A percentile compares a stretch with the other conserved stretches of the same genome.
Evolutionary conservation across 2,797 vertebrate species (phyloP).

Genomic region (Liasis olivaceus): DNA sequence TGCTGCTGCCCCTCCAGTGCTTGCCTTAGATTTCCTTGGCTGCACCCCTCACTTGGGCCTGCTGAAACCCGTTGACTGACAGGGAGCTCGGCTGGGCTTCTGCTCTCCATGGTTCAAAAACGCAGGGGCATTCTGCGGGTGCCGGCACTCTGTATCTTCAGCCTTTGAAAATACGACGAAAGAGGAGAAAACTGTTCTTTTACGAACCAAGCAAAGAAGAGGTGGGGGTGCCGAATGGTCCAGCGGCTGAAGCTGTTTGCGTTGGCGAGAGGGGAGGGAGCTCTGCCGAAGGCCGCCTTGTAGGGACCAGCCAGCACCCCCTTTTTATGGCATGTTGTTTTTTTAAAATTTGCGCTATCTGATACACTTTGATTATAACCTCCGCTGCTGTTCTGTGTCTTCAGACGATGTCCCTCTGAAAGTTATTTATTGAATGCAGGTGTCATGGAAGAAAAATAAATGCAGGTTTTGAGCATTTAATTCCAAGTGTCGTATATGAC

Average conservation of each 20-base stretch:
- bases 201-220: not conserved
- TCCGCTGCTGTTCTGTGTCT: conserved; percentile 55
- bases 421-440: conserved; percentile 87
- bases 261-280: conserved; percentile 51
- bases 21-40: not conserved
- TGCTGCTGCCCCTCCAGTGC: too few species aligned
- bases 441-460: conserved; percentile 72
- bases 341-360: not conserved
- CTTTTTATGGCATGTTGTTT: conserved; percentile 1
- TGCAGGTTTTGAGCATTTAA: conserved; percentile 51
- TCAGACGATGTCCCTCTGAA: conserved; percentile 78
- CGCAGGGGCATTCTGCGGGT: conserved; percentile 7
- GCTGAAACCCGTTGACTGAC: too few species aligned
- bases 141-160: not conserved
- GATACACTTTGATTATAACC: conserved; percentile 18
- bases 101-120: not conserved
- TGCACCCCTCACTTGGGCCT: not conserved
- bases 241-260: not conserved
- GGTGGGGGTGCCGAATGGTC: not conserved
- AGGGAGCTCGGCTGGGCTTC: not conserved
- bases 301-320: accelerated
- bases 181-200: not conserved
- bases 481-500: conserved; percentile 24
- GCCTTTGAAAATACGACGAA: not conserved
- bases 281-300: conserved; percentile 10